Base-by-base conservation (phyloP, 1,140 invertebrate genomes). In the Trialeurodes vaporariorum region DNA sequence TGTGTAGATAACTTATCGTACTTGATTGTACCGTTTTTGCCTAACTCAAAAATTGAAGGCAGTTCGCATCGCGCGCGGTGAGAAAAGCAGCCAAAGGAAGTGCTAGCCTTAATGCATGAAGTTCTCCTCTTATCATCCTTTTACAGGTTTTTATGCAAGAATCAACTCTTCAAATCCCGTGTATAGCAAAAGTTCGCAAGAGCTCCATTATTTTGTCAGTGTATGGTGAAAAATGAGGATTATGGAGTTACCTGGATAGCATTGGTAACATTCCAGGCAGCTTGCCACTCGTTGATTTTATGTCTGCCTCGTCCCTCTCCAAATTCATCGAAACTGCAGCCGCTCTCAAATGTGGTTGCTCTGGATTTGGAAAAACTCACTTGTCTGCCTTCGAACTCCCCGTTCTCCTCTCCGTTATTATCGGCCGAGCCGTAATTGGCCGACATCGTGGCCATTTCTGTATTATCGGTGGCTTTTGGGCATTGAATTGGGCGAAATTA, bases 211-310 rank as follows among this genome's bases (percentile, higher is more conserved):
- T n/a, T n/a, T n/a, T n/a, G n/a, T n/a, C n/a, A n/a, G n/a, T n/a
- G n/a, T n/a, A n/a, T n/a, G n/a, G n/a, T n/a, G n/a, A n/a, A n/a
- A n/a, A n/a, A n/a, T n/a, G n/a, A n/a, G n/a, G n/a, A n/a, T n/a
- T n/a, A n/a, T n/a, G n/a, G n/a, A n/a, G n/a, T 72, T 80, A 96
- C 93, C 86, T 98, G 96, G 75, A 99, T 99, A 68, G 98, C 98
- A 78, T 99, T 99, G 60, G 98, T 99, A 22, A 99, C 96, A 76
- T 99, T 99, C 96, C 96, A 99, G 2, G 93, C 97, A 0, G 98
- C 97, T 81, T 99, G 96, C 86, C 94, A 97, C 78, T 97, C 96
- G 71, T 96, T 92, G 74, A 99, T 99, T 79, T 93, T 93, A 40
- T 79, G 76, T 17, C 85, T 83, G 61, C 85, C 85, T 27, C 86